Base-by-base conservation (phyloP, 2,888 invertebrate species). In the Dendrolimus houi region DNA sequence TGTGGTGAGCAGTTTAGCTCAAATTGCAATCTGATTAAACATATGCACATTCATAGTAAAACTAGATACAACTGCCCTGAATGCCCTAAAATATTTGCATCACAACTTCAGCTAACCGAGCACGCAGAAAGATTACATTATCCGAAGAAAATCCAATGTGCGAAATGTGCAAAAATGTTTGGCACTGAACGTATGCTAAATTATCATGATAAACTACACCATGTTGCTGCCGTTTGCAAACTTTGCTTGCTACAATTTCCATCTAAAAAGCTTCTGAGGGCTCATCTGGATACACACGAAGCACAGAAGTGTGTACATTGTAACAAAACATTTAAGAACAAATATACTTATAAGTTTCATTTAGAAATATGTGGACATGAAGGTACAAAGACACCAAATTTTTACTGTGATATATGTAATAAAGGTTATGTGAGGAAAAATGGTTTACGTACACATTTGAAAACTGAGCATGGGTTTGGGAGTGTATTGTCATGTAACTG, bases 331-430 rank as follows among this genome's bases (percentile, higher is more conserved):
- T 83, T 83, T 47, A 59, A 64, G 1, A 84, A 80, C 55, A 80
- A 72, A 64, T 69, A 78, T 9, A 75, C 81, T 2, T 82, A 68
- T 57, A 79, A 74, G 63, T 62, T 67, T 9, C 87, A 87, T 56
- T 55, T 74, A 2, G 81, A 80, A 68, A 69, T 68, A 54, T 88
- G 87, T 62, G 83, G 84, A 0, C 71, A 69, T 41, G 40, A 59
- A 1, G 64, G 72, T 7, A 64, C 67, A 1, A 72, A 68, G 52
- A 58, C 57, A 52, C 65, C 66, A 8, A 77, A 68, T 57, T 83
- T 80, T 61, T 80, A 79, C 59, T 87, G 88, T 65, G 87, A 87
- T 57, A 74, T 86, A 41, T 88, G 88, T 54, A 68, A 68, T 3
- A 84, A 84, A 66, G 76, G 81, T 29, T 88, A 85, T 58, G 67